Percentiles rank a stretch among this genome's conserved stretches.
Evolutionary conservation across 2,113 vertebrate species (phyloP).

Genomic region (Anolis sagrei): DNA sequence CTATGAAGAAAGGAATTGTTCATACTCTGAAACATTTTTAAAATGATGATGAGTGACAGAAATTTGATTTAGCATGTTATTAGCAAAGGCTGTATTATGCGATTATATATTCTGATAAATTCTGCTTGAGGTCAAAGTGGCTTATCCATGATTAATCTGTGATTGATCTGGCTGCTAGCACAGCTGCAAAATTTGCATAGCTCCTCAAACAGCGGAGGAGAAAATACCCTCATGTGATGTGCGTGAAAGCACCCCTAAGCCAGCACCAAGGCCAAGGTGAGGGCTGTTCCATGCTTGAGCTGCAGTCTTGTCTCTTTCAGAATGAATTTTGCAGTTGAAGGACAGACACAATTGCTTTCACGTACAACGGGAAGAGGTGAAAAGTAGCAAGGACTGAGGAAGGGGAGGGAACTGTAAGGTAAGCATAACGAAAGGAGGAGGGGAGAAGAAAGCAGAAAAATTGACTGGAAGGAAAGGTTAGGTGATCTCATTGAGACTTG

Average conservation of each 20-base stretch:
- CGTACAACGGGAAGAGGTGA: conserved; percentile 20
- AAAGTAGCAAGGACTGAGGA: not conserved
- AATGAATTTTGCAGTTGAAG: conserved; percentile 59
- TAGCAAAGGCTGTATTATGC: conserved; percentile 59
- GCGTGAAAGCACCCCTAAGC: conserved; percentile 38
- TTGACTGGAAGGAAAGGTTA: not conserved
- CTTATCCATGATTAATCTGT: conserved; percentile 58
- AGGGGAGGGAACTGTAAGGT: conserved; percentile 1
- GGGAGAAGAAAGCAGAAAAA: not conserved
- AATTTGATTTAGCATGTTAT: conserved; percentile 48
- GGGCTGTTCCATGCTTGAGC: conserved; percentile 42
- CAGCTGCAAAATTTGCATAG: conserved; percentile 52
- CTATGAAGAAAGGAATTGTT: conserved; percentile 26
- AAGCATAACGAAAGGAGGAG: conserved; percentile 21
- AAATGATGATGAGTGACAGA: conserved; percentile 23
- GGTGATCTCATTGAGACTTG: not conserved
- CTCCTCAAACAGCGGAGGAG: conserved; percentile 41
- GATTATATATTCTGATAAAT: conserved; percentile 67
- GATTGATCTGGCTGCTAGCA: conserved; percentile 61
- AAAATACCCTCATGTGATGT: conserved; percentile 5
- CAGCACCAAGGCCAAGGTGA: conserved; percentile 55
- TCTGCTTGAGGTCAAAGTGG: conserved; percentile 56
- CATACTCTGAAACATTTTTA: conserved; percentile 35
- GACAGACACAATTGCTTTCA: conserved; percentile 53
- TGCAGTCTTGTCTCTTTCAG: conserved; percentile 49